A percentile compares a stretch with the other conserved stretches of the same genome.
Conservation (phyloP, 2,888 invertebrate genomes). For the Polietes domitor region DNA sequence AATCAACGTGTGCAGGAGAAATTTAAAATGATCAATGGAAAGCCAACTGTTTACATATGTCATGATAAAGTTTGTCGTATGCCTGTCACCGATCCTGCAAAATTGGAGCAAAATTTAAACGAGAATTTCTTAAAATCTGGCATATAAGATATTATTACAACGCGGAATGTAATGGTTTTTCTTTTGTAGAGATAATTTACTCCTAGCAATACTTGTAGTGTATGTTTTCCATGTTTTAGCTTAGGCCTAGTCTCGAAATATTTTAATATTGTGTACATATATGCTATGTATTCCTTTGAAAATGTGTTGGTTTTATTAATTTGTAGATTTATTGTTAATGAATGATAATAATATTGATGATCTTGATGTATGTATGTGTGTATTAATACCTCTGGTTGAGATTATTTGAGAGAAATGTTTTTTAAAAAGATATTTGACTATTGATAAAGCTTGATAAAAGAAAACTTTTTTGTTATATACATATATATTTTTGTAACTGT, state of each 20-base stretch:
- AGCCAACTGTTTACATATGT: slow-evolving; percentile 80
- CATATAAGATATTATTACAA: not conserved
- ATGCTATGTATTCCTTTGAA: not conserved
- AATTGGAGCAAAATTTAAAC: slow-evolving; percentile 77
- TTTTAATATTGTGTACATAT: not conserved
- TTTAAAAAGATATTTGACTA: slow-evolving; percentile 23
- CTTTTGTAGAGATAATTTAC: slow-evolving; percentile 55
- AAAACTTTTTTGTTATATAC: slow-evolving; percentile 13
- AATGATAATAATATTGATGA: not conserved
- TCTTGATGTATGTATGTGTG: slow-evolving; percentile 1
- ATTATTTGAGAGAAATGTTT: slow-evolving; percentile 22
- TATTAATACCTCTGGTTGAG: slow-evolving; percentile 1
- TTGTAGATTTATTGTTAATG: not conserved
- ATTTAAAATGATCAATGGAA: slow-evolving; percentile 79
- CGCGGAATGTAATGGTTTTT: not conserved
- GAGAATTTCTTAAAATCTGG: slow-evolving; percentile 73
- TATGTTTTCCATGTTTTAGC: not conserved
- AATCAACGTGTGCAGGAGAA: slow-evolving; percentile 76
- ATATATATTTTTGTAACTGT: not conserved
- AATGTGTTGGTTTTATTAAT: not conserved
- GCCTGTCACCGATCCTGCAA: slow-evolving; percentile 78
- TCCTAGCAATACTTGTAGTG: slow-evolving; percentile 10
- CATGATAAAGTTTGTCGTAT: slow-evolving; percentile 80
- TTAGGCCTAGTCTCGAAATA: slow-evolving; percentile 44
- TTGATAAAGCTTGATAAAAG: slow-evolving; percentile 3